phyloP scores from a whole-genome alignment of 1,140 invertebrate species.

The Ceratina japonica region DNA sequence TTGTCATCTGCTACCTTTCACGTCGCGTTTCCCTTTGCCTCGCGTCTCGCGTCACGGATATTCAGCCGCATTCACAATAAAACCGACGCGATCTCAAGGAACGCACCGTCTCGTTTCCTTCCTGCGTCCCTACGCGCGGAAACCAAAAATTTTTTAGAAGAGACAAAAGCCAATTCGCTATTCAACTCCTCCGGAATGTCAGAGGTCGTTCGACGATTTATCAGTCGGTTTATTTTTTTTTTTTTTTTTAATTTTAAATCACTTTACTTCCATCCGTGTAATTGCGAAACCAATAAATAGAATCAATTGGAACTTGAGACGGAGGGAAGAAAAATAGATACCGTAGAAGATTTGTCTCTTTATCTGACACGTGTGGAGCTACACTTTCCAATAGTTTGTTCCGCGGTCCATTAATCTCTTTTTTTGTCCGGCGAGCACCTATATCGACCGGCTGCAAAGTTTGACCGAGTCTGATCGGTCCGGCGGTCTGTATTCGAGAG shows the following conservation, averaged over 20 bases:
- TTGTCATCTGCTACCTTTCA: conserved; percentile 56
- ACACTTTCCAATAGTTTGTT: conserved; percentile 6
- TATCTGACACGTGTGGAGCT: not conserved
- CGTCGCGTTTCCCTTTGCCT: conserved; percentile 38
- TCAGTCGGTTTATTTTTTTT: not conserved
- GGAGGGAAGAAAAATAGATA: not conserved
- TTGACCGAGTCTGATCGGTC: conserved; percentile 30
- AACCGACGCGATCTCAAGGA: conserved; percentile 33
- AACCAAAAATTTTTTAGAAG: not conserved
- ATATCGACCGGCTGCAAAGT: conserved; percentile 30
- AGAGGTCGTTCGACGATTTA: not conserved
- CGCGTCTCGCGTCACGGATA: conserved; percentile 34
- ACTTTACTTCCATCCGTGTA: not conserved
- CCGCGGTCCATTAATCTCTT: conserved; percentile 47
- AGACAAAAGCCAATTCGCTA: not conserved
- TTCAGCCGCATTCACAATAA: conserved; percentile 51
- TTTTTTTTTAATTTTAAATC: not conserved
- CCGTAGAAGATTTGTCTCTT: conserved; percentile 12
- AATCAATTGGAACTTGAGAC: not conserved
- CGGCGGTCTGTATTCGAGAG: conserved; percentile 13
- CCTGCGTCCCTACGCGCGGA: not conserved
- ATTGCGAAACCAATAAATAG: not conserved
- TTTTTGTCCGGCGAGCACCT: conserved; percentile 12
- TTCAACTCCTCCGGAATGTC: not conserved
- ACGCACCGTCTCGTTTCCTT: conserved; percentile 10